Evolutionary conservation across 1,140 invertebrate genomes (phyloP), one percentile per base, ranked within the genome.

Genomic region (Neotoxoptera formosana): DNA sequence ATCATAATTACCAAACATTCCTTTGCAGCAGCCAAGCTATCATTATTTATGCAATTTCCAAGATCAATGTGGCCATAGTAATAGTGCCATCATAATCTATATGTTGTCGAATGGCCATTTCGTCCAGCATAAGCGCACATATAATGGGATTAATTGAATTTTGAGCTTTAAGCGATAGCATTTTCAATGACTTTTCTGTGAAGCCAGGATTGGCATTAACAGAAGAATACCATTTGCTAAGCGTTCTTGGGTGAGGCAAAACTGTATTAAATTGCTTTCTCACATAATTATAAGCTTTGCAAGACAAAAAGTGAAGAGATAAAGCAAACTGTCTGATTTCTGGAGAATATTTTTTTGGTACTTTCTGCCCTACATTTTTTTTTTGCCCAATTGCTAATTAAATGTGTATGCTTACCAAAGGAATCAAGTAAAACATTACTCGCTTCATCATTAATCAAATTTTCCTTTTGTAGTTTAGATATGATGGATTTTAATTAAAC

Each of bases 261-360:
- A 67, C 41, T n/a, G 90, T 41, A 53, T 91, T 67, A 67, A 91
- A 91, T 20, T 53, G 14, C 25, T 67, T 67, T 36, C 90, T 30
- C 25, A 76, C 90, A 91, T 41, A 91, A 30, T 67, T 23, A 76
- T 91, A 91, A 45, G 90, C 56, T 91, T 91, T 91, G 1, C 34
- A 34, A 67, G n/a, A 60, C 36, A 60, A 67, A 91, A 60, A 91
- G 56, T 91, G 90, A n/a, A 91, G 53, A 34, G 90, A 60, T 1
- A 91, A 41, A 45, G 56, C 90, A 91, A 91, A 91, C 2, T 67
- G 51, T 67, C 60, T 56, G 1, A 91, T 25, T 2, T 48, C 30
- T 34, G 41, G 21, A 36, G 30, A 8, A 41, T 60, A 91, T 45
- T 67, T 67, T 60, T 36, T 34, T 76, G 83, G 41, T 17, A 84